Conservation (phyloP, 2,888 invertebrate genomes). For the Arge pagana region DNA sequence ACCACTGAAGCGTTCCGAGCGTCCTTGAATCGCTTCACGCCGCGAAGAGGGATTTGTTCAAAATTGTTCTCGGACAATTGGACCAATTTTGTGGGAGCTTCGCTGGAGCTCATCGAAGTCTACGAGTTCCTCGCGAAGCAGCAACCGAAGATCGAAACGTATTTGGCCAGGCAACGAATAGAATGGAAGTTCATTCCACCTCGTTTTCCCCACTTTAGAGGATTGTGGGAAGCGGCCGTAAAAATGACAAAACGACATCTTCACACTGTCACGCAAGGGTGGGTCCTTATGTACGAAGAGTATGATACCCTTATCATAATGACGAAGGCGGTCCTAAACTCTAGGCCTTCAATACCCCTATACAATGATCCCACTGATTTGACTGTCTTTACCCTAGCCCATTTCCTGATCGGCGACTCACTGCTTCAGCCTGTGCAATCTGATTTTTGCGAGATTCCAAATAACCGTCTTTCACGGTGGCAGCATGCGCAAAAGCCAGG, state of each 20-base stretch:
- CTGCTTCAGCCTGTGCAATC: too few species aligned
- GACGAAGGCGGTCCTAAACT: too few species aligned
- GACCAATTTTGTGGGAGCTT: constrained; percentile 17
- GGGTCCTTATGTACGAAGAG: constrained; percentile 10
- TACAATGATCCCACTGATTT: too few species aligned
- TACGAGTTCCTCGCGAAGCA: constrained; percentile 20
- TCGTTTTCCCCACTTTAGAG: constrained; percentile 25
- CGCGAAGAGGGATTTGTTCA: neutral
- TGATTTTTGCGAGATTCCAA: too few species aligned
- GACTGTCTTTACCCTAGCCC: too few species aligned
- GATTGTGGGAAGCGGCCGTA: constrained; percentile 22
- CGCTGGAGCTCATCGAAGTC: constrained; percentile 3
- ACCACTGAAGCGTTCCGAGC: neutral
- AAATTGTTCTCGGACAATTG: neutral
- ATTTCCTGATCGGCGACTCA: too few species aligned
- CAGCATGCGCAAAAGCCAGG: too few species aligned
- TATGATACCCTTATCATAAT: constrained; percentile 12
- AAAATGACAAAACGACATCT: constrained; percentile 25
- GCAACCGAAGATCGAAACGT: constrained; percentile 5
- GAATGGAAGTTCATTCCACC: constrained; percentile 27
- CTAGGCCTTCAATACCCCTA: too few species aligned
- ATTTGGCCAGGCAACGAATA: constrained; percentile 11
- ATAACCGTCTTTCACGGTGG: too few species aligned
- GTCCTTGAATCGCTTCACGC: neutral
- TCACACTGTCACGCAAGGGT: constrained; percentile 16